Conservation (phyloP, 2,888 invertebrate species). For the Amphimallon solstitiale region DNA sequence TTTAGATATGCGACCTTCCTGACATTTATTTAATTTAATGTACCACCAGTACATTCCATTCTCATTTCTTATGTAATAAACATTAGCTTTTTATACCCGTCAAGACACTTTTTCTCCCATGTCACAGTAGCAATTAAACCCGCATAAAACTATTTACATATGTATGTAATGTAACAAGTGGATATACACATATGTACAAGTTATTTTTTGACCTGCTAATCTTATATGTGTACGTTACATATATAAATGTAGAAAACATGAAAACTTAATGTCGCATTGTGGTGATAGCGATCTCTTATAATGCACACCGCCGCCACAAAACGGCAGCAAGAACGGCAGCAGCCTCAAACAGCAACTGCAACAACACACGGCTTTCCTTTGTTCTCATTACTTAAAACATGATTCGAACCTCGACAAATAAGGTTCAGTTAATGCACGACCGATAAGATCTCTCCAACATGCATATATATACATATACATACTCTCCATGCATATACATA, state of each 20-base stretch:
- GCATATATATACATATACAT: too few species aligned
- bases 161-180: slow-evolving; percentile 3
- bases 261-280: slow-evolving; percentile 35
- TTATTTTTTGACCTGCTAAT: slow-evolving; percentile 20
- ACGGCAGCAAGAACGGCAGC: too few species aligned
- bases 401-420: slow-evolving; percentile 50
- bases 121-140: slow-evolving; percentile 1
- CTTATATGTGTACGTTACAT: slow-evolving; percentile 6
- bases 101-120: too few species aligned
- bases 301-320: slow-evolving; percentile 21
- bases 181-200: neutral
- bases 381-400: slow-evolving; percentile 47
- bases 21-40: too few species aligned
- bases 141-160: too few species aligned
- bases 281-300: slow-evolving; percentile 31
- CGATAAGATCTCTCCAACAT: slow-evolving; percentile 48
- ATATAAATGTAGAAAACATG: slow-evolving; percentile 9
- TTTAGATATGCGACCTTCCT: too few species aligned
- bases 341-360: too few species aligned
- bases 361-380: slow-evolving; percentile 42
- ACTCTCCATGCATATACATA: too few species aligned
- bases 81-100: slow-evolving; percentile 2
- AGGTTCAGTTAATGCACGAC: slow-evolving; percentile 43
- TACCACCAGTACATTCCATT: too few species aligned
- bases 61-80: too few species aligned